Evolutionary conservation across 1,140 invertebrate genomes (phyloP), one percentile per base, ranked within the genome.

Genomic region (Anastrepha obliqua): DNA sequence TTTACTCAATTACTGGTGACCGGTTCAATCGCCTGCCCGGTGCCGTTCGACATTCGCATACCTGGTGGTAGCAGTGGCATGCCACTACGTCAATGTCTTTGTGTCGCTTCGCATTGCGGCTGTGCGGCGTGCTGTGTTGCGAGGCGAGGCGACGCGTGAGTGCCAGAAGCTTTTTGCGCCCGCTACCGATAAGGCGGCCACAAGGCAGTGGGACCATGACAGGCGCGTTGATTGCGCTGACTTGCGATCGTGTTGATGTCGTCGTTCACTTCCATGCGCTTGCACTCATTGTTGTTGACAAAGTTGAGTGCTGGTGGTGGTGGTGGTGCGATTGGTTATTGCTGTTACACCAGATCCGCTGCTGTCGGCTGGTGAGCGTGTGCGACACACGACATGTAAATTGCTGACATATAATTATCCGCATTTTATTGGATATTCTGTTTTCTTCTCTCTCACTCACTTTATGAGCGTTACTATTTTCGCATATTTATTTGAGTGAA

Each of bases 131-230:
- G 44, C 58, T 58, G 55, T 11, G 62, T 44, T 20, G 42, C 55
- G 86, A 87, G 67, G 58, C 65, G n/a, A 13, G 44, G 74, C 44
- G 74, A 87, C 89, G 89, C 91, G 91, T 92, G 91, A 92, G 90
- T 92, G 91, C 91, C 91, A 91, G 91, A 92, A 92, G 91, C 91
- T 90, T 90, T 92, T 91, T 91, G 89, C 89, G 89, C 88, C 87
- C 88, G 91, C 91, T 92, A 91, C 91, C 90, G 91, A 92, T 92
- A 92, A 92, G 90, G 87, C 88, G 74, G 47, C 74, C 17, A 39
- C 81, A 87, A 88, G 81, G 29, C 47, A 87, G 15, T 15, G 11
- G 8, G 29, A 58, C 74, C 51, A 44, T 86, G 88, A 86, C 86
- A 74, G 62, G 47, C 90, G 91, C 91, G 91, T 92, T 92, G 91